These are phyloP conservation scores for Aphis gossypii DNA, from an alignment of 1,140 invertebrate genomes.

Conservation along the genomic window DNA sequence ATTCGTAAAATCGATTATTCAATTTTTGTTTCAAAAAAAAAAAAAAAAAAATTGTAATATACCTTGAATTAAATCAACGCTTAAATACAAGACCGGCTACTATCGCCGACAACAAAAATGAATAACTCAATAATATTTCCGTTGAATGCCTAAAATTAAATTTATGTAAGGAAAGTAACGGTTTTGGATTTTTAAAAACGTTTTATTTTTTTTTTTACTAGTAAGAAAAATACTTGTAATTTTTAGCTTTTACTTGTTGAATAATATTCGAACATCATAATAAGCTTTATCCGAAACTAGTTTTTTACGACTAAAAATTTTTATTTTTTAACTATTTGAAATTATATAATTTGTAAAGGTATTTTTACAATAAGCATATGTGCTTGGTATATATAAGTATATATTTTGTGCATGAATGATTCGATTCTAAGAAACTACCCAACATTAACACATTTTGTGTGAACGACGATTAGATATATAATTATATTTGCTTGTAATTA, in stretches of 20 bases:
- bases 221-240: neutral
- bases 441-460: too few species aligned
- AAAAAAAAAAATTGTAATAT: neutral
- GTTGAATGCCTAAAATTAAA: neutral
- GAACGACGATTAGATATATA: too few species aligned
- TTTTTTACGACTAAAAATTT: neutral
- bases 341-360: too few species aligned
- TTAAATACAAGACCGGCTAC: neutral
- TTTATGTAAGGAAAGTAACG: accelerated
- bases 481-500: neutral
- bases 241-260: neutral
- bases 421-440: too few species aligned
- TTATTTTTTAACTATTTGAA: too few species aligned
- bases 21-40: neutral
- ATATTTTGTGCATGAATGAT: too few species aligned
- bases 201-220: neutral
- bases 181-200: neutral
- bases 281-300: neutral
- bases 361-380: too few species aligned
- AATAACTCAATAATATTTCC: neutral
- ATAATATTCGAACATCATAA: neutral
- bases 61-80: neutral
- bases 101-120: neutral
- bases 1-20: neutral
- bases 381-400: too few species aligned